phyloP scores from a whole-genome alignment of 2,888 invertebrate genomes.

The Tipula lateralis region DNA sequence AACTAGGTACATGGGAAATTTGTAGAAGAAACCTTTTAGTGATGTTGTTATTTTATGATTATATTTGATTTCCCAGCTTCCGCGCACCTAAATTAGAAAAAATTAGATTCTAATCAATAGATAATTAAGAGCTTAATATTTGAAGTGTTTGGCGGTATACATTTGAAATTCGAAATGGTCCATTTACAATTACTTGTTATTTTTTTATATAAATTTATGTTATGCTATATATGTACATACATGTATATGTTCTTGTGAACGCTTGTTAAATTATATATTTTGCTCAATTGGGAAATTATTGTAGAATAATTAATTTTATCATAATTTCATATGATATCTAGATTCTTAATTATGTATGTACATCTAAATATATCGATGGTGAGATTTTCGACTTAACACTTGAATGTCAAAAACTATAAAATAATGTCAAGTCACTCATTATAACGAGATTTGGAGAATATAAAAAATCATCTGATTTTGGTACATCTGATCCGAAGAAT shows the following conservation, averaged over 20 bases:
- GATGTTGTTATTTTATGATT: not conserved
- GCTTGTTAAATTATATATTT: not conserved
- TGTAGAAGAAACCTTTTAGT: not conserved
- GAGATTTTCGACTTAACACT: not conserved
- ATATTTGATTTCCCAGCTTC: not conserved
- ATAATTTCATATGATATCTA: conserved; percentile 2
- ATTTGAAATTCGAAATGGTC: not conserved
- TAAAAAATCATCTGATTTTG: not conserved
- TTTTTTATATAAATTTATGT: no score
- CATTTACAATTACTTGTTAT: not conserved
- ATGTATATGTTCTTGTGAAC: not conserved
- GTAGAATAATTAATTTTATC: not conserved
- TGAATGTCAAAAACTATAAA: not conserved
- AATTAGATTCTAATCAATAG: not conserved
- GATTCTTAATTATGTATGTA: not conserved
- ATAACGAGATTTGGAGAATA: not conserved
- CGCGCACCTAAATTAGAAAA: not conserved
- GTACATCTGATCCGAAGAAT: not conserved
- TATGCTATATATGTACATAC: no score
- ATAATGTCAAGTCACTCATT: conserved; percentile 11
- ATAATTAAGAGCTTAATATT: not conserved
- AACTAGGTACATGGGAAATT: not conserved
- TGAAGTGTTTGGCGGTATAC: not conserved
- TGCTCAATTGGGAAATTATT: not conserved
- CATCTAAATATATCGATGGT: no score